These are phyloP conservation scores for Malurus cyaneus DNA, from an alignment of 2,113 vertebrate species.

Conservation along the genomic window DNA sequence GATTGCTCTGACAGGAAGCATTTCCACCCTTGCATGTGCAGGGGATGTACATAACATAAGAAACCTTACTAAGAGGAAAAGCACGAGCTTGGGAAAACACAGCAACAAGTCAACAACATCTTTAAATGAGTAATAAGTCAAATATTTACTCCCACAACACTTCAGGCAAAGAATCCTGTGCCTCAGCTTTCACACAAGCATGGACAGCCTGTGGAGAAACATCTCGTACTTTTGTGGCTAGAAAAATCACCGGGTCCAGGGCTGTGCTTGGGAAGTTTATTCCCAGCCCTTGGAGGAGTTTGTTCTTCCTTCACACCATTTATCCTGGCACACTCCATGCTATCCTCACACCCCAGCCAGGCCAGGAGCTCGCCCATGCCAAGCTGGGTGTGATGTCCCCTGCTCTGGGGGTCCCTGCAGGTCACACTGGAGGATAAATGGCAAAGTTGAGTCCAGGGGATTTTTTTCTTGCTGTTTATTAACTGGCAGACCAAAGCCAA, in stretches of 20 bases:
- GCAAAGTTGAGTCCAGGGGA: background rate
- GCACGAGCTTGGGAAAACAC: conserved; percentile 29
- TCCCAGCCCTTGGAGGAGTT: conserved; percentile 6
- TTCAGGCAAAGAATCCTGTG: conserved; percentile 31
- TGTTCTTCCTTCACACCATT: background rate
- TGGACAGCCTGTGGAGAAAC: conserved; percentile 29
- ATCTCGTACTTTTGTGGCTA: background rate
- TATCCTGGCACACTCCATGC: background rate
- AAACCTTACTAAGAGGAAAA: conserved; percentile 37
- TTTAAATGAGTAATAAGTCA: conserved; percentile 49
- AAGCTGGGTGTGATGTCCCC: background rate
- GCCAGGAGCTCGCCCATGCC: background rate
- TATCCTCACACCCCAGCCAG: background rate
- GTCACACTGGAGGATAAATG: accelerated
- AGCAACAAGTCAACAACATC: conserved; percentile 48
- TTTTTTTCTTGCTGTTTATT: background rate
- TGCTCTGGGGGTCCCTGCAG: background rate
- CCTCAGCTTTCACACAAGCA: conserved; percentile 36
- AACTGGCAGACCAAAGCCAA: background rate
- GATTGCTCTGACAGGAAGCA: conserved; percentile 4
- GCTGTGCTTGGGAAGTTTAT: background rate
- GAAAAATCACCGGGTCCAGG: background rate
- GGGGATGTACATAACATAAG: background rate
- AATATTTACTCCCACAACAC: conserved; percentile 47
- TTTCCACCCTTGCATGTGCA: background rate